phyloP scores from a whole-genome alignment of 2,888 invertebrate species.

The Girardia tigrina region DNA sequence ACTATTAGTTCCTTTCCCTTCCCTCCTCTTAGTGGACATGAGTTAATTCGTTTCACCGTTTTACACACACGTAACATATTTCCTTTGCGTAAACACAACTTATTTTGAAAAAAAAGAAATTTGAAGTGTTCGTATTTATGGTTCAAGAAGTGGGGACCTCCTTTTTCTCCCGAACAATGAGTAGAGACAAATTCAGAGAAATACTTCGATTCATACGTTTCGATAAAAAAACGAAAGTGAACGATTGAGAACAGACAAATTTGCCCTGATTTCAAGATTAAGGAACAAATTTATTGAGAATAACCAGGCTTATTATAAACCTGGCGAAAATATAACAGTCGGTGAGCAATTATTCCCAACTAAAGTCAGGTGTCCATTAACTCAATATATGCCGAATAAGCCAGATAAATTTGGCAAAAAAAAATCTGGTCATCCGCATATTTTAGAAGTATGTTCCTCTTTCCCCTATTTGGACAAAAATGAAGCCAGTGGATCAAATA shows the following conservation, averaged over 20 bases:
- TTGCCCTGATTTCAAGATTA: slow-evolving; percentile 5
- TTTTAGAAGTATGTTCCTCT: no score
- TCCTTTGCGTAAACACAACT: no score
- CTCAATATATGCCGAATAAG: slow-evolving; percentile 7
- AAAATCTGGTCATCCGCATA: no score
- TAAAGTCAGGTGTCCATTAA: background rate
- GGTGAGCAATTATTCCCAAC: background rate
- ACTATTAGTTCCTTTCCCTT: no score
- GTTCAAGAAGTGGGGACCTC: slow-evolving; percentile 2
- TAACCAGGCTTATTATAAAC: slow-evolving; percentile 5
- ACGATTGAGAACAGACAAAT: slow-evolving; percentile 5
- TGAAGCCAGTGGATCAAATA: background rate
- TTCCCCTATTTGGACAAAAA: background rate
- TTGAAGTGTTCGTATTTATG: slow-evolving; percentile 6
- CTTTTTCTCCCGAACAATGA: background rate
- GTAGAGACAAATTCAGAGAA: background rate
- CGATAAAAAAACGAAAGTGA: background rate
- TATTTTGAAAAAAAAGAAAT: no score
- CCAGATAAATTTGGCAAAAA: background rate
- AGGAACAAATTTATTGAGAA: background rate
- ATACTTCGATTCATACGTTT: background rate
- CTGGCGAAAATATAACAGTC: background rate
- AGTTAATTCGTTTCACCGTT: no score
- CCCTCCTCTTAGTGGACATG: no score
- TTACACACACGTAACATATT: no score